phyloP scores from a whole-genome alignment of 2,113 vertebrate genomes.

The Catharus fuscescens region DNA sequence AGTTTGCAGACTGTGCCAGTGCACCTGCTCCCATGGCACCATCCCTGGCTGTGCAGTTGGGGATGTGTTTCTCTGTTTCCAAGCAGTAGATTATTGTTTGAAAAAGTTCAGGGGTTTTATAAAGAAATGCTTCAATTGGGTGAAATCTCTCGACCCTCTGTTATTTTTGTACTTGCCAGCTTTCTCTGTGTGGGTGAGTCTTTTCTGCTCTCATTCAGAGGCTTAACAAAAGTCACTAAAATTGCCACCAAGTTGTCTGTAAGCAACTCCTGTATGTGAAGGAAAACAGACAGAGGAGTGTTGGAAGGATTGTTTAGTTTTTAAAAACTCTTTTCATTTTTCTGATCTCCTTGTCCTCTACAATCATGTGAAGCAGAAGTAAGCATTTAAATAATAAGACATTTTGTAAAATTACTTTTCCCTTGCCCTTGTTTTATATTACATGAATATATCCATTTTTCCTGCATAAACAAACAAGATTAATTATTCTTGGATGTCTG shows the following conservation, averaged over 20 bases:
- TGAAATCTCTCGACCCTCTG: background rate
- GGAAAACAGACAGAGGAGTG: background rate
- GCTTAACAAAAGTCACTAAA: constrained; percentile 34
- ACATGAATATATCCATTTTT: constrained; percentile 6
- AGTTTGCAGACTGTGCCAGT: background rate
- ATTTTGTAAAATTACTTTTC: constrained; percentile 22
- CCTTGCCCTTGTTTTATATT: constrained; percentile 10
- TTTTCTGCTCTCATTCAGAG: background rate
- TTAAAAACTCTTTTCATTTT: constrained; percentile 24
- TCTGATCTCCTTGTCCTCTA: background rate
- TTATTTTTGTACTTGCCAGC: background rate
- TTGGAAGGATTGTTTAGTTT: constrained; percentile 8
- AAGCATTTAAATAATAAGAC: background rate
- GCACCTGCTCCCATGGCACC: background rate
- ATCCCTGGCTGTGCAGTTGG: background rate
- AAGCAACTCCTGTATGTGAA: background rate
- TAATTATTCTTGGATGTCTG: constrained; percentile 24
- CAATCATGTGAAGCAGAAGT: constrained; percentile 31
- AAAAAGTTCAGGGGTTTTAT: background rate
- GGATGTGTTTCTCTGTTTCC: background rate
- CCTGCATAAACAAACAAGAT: constrained; percentile 15
- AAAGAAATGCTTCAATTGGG: background rate
- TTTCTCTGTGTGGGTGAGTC: background rate
- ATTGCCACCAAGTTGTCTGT: background rate
- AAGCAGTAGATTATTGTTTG: background rate